phyloP scores from a whole-genome alignment of 2,113 vertebrate genomes.

The Anguilla rostrata region DNA sequence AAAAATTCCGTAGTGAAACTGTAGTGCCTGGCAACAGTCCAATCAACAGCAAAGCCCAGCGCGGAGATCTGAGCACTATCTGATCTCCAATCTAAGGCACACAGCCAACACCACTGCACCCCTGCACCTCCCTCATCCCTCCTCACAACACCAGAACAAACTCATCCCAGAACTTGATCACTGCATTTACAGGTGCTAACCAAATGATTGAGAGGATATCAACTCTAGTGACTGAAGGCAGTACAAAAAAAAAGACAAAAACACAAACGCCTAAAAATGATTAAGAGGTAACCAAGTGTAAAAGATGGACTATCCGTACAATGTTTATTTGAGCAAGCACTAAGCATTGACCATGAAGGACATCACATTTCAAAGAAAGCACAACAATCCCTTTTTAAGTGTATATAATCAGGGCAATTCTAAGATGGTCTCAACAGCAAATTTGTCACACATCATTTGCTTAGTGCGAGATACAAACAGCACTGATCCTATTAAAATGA shows the following conservation, averaged over 20 bases:
- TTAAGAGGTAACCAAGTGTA: neutral
- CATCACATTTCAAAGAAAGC: neutral
- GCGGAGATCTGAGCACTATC: slow-evolving; percentile 35
- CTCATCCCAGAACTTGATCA: neutral
- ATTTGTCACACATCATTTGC: slow-evolving; percentile 6
- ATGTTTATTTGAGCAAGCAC: neutral
- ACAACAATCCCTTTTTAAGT: neutral
- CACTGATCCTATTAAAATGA: neutral
- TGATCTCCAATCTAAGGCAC: slow-evolving; percentile 25
- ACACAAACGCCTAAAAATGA: neutral
- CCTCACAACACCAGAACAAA: neutral
- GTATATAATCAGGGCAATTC: neutral
- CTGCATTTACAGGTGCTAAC: neutral
- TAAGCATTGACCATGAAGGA: neutral
- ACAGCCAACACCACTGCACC: slow-evolving; percentile 25
- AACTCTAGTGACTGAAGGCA: too few relatives aligned
- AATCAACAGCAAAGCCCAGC: slow-evolving; percentile 22
- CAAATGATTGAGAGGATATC: neutral
- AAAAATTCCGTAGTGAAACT: neutral
- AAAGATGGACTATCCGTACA: neutral
- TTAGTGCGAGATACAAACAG: neutral
- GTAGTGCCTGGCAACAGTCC: slow-evolving; percentile 36
- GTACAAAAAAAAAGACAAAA: neutral
- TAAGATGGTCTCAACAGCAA: neutral
- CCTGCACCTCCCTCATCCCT: slow-evolving; percentile 8